Percentiles rank a stretch among this genome's conserved stretches.
Evolutionary conservation across 2,888 invertebrate species (phyloP).

Genomic region (Leptothorax acervorum): DNA sequence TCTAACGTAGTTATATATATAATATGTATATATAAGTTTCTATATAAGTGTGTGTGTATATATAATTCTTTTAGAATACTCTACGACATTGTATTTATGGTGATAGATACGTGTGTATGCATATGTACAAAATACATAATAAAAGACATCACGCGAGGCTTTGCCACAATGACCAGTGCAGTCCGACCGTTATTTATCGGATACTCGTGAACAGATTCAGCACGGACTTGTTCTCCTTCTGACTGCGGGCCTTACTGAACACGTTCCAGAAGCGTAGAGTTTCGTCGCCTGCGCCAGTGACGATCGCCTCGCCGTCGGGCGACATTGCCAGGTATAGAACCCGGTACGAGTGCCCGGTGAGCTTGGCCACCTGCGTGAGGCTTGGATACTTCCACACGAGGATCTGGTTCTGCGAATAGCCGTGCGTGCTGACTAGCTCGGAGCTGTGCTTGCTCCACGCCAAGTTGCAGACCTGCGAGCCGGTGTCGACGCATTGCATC

Average conservation of each 20-base stretch:
- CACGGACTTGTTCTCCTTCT: conserved; percentile 97
- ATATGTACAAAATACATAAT: conserved; percentile 57
- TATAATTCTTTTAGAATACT: conserved; percentile 62
- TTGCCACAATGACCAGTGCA: background rate
- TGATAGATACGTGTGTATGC: conserved; percentile 16
- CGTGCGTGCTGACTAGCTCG: conserved; percentile 98
- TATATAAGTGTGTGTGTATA: background rate
- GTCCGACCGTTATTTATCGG: conserved; percentile 86
- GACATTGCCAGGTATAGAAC: conserved; percentile 98
- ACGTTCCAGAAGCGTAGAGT: conserved; percentile 99
- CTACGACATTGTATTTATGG: conserved; percentile 58
- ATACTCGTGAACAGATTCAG: conserved; percentile 96
- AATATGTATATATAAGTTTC: background rate
- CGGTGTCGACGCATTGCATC: conserved; percentile 99
- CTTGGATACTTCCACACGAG: conserved; percentile 99
- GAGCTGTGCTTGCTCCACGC: conserved; percentile 99
- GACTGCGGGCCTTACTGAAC: conserved; percentile 98
- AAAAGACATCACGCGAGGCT: conserved; percentile 26
- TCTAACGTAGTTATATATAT: conserved; percentile 50
- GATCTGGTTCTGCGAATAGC: conserved; percentile 99
- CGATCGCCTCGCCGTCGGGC: conserved; percentile 99
- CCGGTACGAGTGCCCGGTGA: conserved; percentile 98
- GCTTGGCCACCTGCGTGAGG: conserved; percentile 97
- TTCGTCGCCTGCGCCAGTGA: conserved; percentile 99
- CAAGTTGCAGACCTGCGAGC: conserved; percentile 98